Evolutionary conservation across 1,140 invertebrate genomes (phyloP), one percentile per base, ranked within the genome.

Genomic region (Paralvinella palmiformis): DNA sequence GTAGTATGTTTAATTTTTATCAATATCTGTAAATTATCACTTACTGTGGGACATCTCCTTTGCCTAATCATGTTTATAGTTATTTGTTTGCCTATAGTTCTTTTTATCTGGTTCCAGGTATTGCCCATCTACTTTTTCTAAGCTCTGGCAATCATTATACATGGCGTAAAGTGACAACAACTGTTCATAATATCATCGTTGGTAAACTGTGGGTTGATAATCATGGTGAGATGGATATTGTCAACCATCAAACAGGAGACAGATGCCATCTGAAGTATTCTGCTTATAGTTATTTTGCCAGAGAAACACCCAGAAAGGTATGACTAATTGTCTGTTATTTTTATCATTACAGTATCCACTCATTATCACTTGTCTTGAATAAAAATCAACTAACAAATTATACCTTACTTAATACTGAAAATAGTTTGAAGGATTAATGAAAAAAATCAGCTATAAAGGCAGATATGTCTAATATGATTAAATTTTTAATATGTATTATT

Each of bases 161-260:
- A 6, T 99, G 96, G 94, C 85, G 91, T 63, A 98, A 98, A 75
- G 93, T 99, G 27, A 97, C 94, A 10, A 98, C 96, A 13, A 98
- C 95, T 20, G 92, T 98, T 13, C 96, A 99, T 82, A 99, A 99
- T 81, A 98, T 99, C 67, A 98, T 99, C 69, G 95, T 99, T 37
- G 97, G 97, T 59, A 95, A 94, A 82, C 85, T 99, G 64, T 99
- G 97, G 97, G 93, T 99, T 17, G 97, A 99, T 83, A 94, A 99
- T 79, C 92, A 96, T 77, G 97, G 96, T 35, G 96, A 99, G 76
- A 98, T 97, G 93, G 94, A 97, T 75, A 98, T 98, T 66, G 85
- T 86, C 31, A 94, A 96, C 81, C 87, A 91, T 65, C 75, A 68
- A 36, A 86, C 87, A 45, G 93, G 93, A 57, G 90, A 96, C 73